Evolutionary conservation across 2,888 invertebrate genomes (phyloP), one percentile per base, ranked within the genome.

Genomic region (Tholera decimalis): DNA sequence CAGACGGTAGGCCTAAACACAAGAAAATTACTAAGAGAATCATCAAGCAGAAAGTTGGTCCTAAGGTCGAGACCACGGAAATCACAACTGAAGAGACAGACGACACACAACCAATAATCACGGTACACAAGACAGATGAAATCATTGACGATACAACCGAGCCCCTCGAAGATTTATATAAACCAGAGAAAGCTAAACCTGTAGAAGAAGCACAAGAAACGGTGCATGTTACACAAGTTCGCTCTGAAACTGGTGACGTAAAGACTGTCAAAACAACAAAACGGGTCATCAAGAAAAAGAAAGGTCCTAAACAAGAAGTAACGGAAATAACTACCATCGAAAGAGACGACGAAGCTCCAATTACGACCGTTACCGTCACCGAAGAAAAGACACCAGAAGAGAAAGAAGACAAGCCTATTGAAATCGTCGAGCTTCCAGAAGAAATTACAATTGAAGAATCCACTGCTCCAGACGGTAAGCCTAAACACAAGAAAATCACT

Each of bases 121-220:
- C 75, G 2, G 77, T 84, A 60, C 82, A 87, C 73, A 88, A 89
- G 56, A 71, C 71, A 37, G 91, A 91, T 46, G 80, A 90, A 76
- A 69, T 89, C 58, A 66, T 79, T 79, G 81, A 86, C n/a, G 85
- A 87, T 41, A 79, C 80, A 9, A 49, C 50, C 11, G 76, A 73
- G 56, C 70, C 66, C 3, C 85, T 86, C 6, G 33, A 62, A 49
- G 65, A 81, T 41, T 30, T 65, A 64, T 51, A 70, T 13, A 54
- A 62, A 67, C 66, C 65, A 1, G 68, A 72, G 5, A 51, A 11
- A 0, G 77, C 77, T 0, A 54, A 55, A 0, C 13, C 50, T 0
- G 8, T 84, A 67, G 26, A 88, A 82, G 78, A 74, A 60, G n/a
- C 28, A 50, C 80, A 76, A 0, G 76, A 88, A n/a, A 59, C 60